Evolutionary conservation across 2,888 invertebrate species (phyloP), one percentile per base, ranked within the genome.

Genomic region (Brachyptera putata): DNA sequence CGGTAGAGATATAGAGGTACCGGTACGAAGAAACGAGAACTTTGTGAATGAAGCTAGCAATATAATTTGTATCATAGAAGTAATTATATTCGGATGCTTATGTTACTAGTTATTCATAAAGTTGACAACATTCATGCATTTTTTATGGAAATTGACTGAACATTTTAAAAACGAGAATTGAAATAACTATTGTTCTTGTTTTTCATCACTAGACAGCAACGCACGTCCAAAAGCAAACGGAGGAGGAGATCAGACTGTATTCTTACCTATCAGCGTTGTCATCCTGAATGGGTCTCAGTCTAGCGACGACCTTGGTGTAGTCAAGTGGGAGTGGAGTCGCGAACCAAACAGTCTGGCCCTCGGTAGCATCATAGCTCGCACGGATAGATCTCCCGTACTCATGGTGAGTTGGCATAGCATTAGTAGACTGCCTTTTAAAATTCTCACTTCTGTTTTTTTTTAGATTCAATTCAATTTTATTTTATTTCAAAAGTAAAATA

Each of bases 221-320:
- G 87, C 89, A 61, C 84, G 90, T 3, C 95, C 95, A 0, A 86
- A 87, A 69, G 94, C 95, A 0, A 86, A 91, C 71, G 95, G 90
- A 1, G 95, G 95, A 4, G 91, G 89, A 0, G 91, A 95, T 75
- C 84, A 86, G 70, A 85, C 86, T 14, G 77, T 94, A 1, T 80
- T 84, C 46, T 76, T 92, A 55, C 95, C 95, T 0, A 76, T 85
- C 2, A 83, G 84, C 37, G 85, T 89, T 16, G 80, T 95, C 7
- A 80, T 85, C 53, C 77, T 95, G 58, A 94, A 95, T 76, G 95
- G 95, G 0, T 85, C 89, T 0, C 80, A 80, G 63, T 95, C 95
- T 0, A 84, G 82, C 16, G 95, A 95, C 73, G 95, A 95, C 77
- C 84, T 93, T 72, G 85, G 85, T 11, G 89, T 95, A 60, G 87